A percentile compares a stretch with the other conserved stretches of the same genome.
These are phyloP conservation scores for Heteropelma amictum DNA, from an alignment of 2,888 invertebrate genomes.

Conservation along the genomic window DNA sequence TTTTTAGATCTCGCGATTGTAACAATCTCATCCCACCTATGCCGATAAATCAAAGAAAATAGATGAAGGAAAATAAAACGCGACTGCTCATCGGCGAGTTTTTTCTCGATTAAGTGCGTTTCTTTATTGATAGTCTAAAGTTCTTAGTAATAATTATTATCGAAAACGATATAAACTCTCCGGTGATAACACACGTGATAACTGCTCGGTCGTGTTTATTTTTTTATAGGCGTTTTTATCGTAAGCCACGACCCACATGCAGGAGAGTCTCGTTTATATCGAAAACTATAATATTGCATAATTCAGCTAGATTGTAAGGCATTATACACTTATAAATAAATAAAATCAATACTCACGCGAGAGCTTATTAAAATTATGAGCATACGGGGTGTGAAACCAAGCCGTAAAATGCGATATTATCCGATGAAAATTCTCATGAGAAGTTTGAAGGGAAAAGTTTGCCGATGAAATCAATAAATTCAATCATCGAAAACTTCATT, in stretches of 20 bases:
- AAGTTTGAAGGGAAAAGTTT: too few relatives aligned
- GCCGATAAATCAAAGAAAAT: too few relatives aligned
- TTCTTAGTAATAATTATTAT: constrained; percentile 28
- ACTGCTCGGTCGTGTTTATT: constrained; percentile 51
- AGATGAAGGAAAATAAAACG: too few relatives aligned
- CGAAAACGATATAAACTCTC: constrained; percentile 31
- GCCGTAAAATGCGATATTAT: constrained; percentile 27
- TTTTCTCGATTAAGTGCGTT: constrained; percentile 32
- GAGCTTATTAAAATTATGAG: constrained; percentile 43
- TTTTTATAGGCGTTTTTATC: constrained; percentile 49
- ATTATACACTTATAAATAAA: constrained; percentile 61
- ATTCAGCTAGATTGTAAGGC: constrained; percentile 25
- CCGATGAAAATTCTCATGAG: too few relatives aligned
- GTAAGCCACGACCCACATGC: constrained; percentile 34
- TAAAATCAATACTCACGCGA: constrained; percentile 55
- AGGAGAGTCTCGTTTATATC: constrained; percentile 21
- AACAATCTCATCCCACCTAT: too few relatives aligned
- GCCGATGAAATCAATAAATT: too few relatives aligned
- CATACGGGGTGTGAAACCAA: constrained; percentile 16
- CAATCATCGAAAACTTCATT: too few relatives aligned
- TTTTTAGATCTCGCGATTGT: too few relatives aligned
- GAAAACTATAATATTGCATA: constrained; percentile 21
- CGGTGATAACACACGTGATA: constrained; percentile 31
- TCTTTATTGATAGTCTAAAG: constrained; percentile 36
- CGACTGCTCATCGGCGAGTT: too few relatives aligned